These are phyloP conservation scores for Ameiurus melas DNA, from an alignment of 2,113 vertebrate species.

Conservation along the genomic window DNA sequence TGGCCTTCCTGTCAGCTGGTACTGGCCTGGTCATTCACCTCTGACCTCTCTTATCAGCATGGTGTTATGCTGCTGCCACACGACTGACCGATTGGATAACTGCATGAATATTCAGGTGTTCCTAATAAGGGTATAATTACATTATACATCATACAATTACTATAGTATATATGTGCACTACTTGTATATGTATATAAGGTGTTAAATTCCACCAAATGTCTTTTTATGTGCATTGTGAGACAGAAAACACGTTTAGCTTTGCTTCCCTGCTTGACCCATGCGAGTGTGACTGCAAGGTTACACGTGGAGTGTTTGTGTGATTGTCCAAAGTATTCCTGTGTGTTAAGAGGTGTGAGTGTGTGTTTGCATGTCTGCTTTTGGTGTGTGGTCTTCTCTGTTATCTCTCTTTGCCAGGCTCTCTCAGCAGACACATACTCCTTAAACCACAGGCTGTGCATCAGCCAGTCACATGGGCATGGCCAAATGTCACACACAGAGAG, in stretches of 20 bases:
- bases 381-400: conserved; percentile 61
- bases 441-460: conserved; percentile 74
- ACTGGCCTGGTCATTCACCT: background rate
- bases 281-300: background rate
- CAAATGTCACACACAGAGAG: conserved; percentile 64
- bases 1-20: background rate
- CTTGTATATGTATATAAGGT: background rate
- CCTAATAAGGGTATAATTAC: background rate
- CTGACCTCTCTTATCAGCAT: background rate
- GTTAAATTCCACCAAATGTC: background rate
- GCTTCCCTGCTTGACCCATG: conserved; percentile 40
- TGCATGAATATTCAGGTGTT: background rate
- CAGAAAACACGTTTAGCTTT: conserved; percentile 16
- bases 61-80: background rate
- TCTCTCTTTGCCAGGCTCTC: conserved; percentile 71
- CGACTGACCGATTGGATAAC: background rate
- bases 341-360: conserved; percentile 26
- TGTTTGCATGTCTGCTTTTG: conserved; percentile 46
- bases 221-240: background rate
- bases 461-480: conserved; percentile 61
- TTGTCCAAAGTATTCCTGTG: conserved; percentile 5
- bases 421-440: conserved; percentile 67
- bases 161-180: background rate
- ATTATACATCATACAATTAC: background rate
- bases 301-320: conserved; percentile 20